A percentile compares a stretch with the other conserved stretches of the same genome.
phyloP scores from a whole-genome alignment of 2,113 vertebrate genomes.

The Lepus timidus region DNA sequence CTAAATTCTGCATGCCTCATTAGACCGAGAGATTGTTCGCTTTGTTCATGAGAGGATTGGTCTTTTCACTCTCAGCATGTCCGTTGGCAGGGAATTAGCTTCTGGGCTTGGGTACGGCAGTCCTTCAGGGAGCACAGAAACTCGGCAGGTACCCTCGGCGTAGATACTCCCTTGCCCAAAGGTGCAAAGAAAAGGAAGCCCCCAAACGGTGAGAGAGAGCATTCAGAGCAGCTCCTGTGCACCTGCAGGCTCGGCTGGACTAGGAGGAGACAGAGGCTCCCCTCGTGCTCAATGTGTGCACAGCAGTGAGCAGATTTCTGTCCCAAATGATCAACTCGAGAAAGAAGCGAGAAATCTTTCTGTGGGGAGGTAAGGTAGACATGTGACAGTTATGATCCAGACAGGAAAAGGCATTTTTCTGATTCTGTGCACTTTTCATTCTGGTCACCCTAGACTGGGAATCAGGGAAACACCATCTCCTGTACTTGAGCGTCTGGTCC shows the following conservation, averaged over 20 bases:
- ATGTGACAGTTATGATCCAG: neutral
- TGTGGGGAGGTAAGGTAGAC: neutral
- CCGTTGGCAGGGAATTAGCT: neutral
- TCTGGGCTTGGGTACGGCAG: neutral
- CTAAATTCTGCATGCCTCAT: neutral
- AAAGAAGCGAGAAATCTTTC: neutral
- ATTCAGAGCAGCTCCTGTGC: neutral
- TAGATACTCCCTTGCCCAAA: neutral
- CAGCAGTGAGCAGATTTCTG: accelerated
- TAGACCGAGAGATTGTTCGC: neutral
- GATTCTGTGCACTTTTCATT: too few species aligned
- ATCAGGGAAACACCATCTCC: neutral
- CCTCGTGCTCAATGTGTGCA: accelerated
- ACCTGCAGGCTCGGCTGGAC: too few species aligned
- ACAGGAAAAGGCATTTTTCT: neutral
- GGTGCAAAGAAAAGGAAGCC: neutral
- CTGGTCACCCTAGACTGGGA: neutral
- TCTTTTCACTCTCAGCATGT: neutral
- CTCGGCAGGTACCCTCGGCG: neutral
- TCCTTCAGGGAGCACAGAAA: neutral
- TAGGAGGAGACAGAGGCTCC: neutral
- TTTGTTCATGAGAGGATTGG: neutral
- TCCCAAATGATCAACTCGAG: neutral
- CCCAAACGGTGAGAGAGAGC: too few species aligned
- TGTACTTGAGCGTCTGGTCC: neutral